Evolutionary conservation across 2,888 invertebrate species (phyloP), one percentile per base, ranked within the genome.

Genomic region (Phorcus lineatus): DNA sequence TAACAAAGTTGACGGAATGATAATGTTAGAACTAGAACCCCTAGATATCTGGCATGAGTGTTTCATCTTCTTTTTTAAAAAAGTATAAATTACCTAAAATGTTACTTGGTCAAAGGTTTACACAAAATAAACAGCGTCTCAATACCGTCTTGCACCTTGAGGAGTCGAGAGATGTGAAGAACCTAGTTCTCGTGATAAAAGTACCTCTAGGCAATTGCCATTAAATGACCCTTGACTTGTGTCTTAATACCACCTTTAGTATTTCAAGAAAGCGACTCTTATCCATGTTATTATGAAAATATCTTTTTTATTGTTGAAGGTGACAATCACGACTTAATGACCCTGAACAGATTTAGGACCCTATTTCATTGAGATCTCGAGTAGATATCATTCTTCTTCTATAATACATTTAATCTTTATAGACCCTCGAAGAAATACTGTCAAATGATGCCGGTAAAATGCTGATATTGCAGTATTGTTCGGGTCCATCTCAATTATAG

Each of bases 391-490:
- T 28, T 28, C 16, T 62, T n/a, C 24, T 16, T 28, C 62, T 13
- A 62, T 62, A 28, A 62, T 62, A 24, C 28, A 62, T 62, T 62
- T 62, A 62, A 62, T 62, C 62, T 62, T 62, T 62, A 62, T 62
- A 28, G 28, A 28, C 13, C 24, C 28, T 62, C 28, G 11, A 28
- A 3, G 6, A 62, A 62, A 62, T 28, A 62, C 22, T 16, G 62
- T 62, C 28, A 28, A 62, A 62, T 28, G 62, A 28, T 62, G 16
- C 28, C 28, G 24, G 62, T 28, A 62, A 62, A 28, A 24, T 62
- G 62, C 28, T 62, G 28, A 62, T 62, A 62, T 62, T 28, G 24
- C 16, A 28, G 4, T 28, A 28, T 62, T 62, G 62, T 62, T 28
- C n/a, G 24, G 16, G 62, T 16, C 28, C 62, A 62, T 28, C 28